phyloP scores from a whole-genome alignment of 2,888 invertebrate genomes.

The Cylindroiulus punctatus region DNA sequence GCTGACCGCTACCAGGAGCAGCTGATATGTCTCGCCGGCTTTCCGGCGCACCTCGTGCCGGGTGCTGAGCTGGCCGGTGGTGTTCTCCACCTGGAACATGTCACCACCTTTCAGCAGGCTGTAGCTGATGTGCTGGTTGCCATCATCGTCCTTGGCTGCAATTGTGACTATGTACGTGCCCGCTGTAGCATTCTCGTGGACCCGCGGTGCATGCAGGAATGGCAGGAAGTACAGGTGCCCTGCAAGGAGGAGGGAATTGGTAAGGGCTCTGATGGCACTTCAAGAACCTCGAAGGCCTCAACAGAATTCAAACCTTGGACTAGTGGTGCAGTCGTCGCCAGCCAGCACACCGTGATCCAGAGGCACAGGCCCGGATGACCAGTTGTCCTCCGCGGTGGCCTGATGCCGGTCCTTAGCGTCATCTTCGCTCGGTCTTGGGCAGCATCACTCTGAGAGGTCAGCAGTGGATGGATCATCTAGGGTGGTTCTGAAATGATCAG shows the following conservation, averaged over 20 bases:
- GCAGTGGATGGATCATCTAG: no score
- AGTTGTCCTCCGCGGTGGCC: no score
- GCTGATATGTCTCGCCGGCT: neutral
- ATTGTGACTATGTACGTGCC: neutral
- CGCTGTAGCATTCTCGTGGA: neutral
- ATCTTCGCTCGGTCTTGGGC: no score
- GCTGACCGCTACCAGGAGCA: constrained; percentile 49
- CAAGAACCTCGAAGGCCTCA: no score
- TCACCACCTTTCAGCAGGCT: constrained; percentile 46
- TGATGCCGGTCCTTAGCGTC: no score
- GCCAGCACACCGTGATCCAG: no score
- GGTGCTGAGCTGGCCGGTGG: constrained; percentile 6
- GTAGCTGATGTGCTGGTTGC: neutral
- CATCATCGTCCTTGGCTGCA: neutral
- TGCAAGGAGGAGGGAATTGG: neutral
- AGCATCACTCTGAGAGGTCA: no score
- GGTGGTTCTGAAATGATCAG: no score
- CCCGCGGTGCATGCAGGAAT: neutral
- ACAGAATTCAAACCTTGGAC: no score
- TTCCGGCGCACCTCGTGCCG: neutral
- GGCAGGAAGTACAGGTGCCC: constrained; percentile 30
- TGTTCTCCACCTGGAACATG: neutral
- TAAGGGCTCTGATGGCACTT: no score
- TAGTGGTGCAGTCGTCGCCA: no score
- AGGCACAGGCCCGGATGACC: no score